phyloP scores from a whole-genome alignment of 2,113 vertebrate genomes.

The Triplophysa siluroides region DNA sequence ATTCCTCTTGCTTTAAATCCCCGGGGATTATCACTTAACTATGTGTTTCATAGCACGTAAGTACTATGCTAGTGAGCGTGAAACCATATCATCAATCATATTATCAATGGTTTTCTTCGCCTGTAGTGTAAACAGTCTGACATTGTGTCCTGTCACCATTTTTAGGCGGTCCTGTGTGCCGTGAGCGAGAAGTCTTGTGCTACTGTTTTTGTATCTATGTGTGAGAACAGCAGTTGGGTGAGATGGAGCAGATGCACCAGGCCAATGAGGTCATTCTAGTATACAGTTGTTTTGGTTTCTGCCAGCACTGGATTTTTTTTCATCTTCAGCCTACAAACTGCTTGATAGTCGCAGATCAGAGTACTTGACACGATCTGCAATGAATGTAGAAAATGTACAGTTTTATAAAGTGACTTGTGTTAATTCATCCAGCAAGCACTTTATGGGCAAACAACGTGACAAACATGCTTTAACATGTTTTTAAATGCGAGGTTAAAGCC shows the following conservation, averaged over 20 bases:
- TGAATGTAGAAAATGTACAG: too few relatives aligned
- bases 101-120: slow-evolving; percentile 3
- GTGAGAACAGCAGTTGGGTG: slow-evolving; percentile 74
- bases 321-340: not conserved
- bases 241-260: slow-evolving; percentile 61
- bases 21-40: slow-evolving; percentile 24
- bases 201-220: slow-evolving; percentile 59
- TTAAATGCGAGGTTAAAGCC: too few relatives aligned
- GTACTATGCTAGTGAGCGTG: slow-evolving; percentile 16
- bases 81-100: slow-evolving; percentile 28
- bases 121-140: not conserved
- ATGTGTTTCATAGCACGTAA: slow-evolving; percentile 19
- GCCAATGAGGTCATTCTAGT: slow-evolving; percentile 59
- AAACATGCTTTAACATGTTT: too few relatives aligned
- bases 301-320: not conserved
- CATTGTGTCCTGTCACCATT: not conserved
- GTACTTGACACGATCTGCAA: too few relatives aligned
- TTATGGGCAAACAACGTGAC: too few relatives aligned
- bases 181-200: not conserved
- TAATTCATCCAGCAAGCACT: too few relatives aligned
- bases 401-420: too few relatives aligned
- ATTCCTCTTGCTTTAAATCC: slow-evolving; percentile 29
- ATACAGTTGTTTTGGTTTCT: slow-evolving; percentile 12
- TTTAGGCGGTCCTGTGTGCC: not conserved
- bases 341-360: not conserved